These are phyloP conservation scores for Drosophila triauraria DNA, from an alignment of 1,140 invertebrate species.

Conservation along the genomic window DNA sequence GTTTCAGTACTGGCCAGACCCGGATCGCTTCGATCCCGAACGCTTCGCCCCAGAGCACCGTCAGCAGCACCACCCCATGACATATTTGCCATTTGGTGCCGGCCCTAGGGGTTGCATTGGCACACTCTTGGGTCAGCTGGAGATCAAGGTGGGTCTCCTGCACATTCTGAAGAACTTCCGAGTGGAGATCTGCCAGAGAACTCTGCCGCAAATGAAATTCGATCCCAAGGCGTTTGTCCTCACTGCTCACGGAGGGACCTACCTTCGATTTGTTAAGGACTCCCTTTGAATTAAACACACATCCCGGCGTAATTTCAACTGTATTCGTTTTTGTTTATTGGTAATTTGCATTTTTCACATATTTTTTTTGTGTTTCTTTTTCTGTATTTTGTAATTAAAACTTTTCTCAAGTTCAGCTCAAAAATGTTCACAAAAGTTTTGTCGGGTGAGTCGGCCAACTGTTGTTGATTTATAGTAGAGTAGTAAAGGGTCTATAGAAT, in stretches of 20 bases:
- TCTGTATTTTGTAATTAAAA: conserved; percentile 40
- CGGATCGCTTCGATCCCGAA: conserved; percentile 86
- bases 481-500: conserved; percentile 6
- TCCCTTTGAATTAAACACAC: conserved; percentile 23
- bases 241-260: conserved; percentile 79
- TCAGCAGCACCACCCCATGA: conserved; percentile 68
- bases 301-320: neutral
- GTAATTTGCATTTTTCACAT: conserved; percentile 69
- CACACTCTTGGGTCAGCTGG: conserved; percentile 88
- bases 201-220: conserved; percentile 84
- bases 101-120: conserved; percentile 87
- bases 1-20: conserved; percentile 78
- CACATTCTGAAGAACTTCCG: conserved; percentile 86
- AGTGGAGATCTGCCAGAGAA: conserved; percentile 75
- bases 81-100: conserved; percentile 85
- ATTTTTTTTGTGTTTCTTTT: conserved; percentile 25
- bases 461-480: conserved; percentile 25
- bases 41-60: conserved; percentile 85
- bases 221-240: conserved; percentile 71
- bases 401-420: conserved; percentile 55
- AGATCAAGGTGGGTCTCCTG: conserved; percentile 88
- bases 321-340: conserved; percentile 56
- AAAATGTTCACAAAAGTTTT: conserved; percentile 64
- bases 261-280: conserved; percentile 55
- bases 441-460: conserved; percentile 49